Conservation (phyloP, 2,888 invertebrate genomes). For the Folsomia manolachei region DNA sequence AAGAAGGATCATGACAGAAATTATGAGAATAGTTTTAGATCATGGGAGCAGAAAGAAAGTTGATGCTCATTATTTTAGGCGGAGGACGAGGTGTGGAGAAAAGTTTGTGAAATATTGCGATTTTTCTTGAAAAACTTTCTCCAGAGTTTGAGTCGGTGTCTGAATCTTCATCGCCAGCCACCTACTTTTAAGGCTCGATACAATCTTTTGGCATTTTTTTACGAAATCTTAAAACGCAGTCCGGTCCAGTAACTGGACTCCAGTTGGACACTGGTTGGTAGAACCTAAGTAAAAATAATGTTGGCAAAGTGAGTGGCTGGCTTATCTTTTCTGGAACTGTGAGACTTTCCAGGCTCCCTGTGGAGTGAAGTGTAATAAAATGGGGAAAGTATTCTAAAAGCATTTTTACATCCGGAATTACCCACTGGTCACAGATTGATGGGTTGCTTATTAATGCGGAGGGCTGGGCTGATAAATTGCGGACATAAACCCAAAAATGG, state of each 20-base stretch:
- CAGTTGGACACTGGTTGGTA: too few species aligned
- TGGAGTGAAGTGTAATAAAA: not conserved
- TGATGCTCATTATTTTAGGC: too few species aligned
- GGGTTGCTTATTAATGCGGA: not conserved
- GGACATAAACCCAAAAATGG: too few species aligned
- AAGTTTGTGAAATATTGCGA: too few species aligned
- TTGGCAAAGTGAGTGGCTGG: not conserved
- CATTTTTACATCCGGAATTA: slow-evolving; percentile 9
- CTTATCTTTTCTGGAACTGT: not conserved
- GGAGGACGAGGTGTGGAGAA: too few species aligned
- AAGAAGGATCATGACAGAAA: too few species aligned
- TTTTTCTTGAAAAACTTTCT: too few species aligned
- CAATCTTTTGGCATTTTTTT: not conserved
- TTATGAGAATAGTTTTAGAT: too few species aligned
- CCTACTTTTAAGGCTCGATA: not conserved
- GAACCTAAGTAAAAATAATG: not conserved
- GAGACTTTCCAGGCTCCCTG: not conserved
- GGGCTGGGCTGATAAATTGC: too few species aligned
- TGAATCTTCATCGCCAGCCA: not conserved
- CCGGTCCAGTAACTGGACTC: too few species aligned
- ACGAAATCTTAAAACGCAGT: not conserved
- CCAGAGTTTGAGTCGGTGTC: not conserved
- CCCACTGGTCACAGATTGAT: not conserved
- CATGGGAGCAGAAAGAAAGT: too few species aligned
- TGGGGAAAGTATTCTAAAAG: slow-evolving; percentile 25